Base-by-base conservation (phyloP, 1,140 invertebrate species). In the Plutomurus gul region DNA sequence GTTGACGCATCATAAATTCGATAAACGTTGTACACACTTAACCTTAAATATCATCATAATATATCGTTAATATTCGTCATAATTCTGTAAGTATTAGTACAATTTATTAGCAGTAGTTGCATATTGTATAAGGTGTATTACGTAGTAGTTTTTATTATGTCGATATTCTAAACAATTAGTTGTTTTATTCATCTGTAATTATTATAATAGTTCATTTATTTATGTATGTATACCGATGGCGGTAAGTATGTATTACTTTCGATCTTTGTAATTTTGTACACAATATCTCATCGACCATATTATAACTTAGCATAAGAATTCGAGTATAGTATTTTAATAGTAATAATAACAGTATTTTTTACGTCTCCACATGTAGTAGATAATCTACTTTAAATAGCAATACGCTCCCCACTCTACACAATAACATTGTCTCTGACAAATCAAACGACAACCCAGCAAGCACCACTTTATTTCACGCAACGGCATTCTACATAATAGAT, bases 201-300 rank as follows among this genome's bases (percentile, higher is more conserved):
- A n/a, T 60, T 60, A 4, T 13, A 3, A 8, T 51, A 51, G 51
- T 30, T 51, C 56, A 65, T 16, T 43, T 4, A 46, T 36, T 7
- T 65, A n/a, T 65, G 4, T 0, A 18, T 25, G 30, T 30, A 65
- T 65, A 30, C 4, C 18, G 36, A 30, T 33, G 30, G 36, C 27
- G 56, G 56, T 33, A 65, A 65, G 51, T 65, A 65, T 33, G 56
- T 65, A 65, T 65, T 65, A 33, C 56, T 33, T 25, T 65, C 27
- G 56, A 65, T 65, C 56, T 65, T 65, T 65, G 56, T 65, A 65
- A 30, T 65, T 65, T 65, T 65, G 56, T 65, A 65, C 56, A 30
- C 56, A 65, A 65, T 30, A 65, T 65, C 56, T 65, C n/a, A n/a
- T n/a, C n/a, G n/a, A n/a, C n/a, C n/a, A n/a, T n/a, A n/a, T n/a